Evolutionary conservation across 2,888 invertebrate genomes (phyloP).

Genomic region (Metopia argyrocephala): DNA sequence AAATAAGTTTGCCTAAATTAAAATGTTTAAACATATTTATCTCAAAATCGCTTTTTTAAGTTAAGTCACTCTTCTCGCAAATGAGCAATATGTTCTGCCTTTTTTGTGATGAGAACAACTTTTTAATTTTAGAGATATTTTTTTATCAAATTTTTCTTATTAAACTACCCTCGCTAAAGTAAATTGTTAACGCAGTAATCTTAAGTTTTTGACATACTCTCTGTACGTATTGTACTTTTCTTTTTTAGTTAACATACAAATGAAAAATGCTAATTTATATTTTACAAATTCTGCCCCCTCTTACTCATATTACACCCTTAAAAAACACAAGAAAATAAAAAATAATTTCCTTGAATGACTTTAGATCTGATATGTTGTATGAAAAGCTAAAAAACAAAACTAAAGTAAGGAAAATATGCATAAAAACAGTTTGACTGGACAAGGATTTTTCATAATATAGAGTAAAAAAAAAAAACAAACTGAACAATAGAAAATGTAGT

Average conservation of each 20-base stretch:
- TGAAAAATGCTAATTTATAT: conserved; percentile 53
- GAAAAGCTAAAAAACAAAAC: neutral
- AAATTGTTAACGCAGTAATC: too few relatives aligned
- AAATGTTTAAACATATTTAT: too few relatives aligned
- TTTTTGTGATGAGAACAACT: too few relatives aligned
- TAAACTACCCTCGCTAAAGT: too few relatives aligned
- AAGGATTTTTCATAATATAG: conserved; percentile 12
- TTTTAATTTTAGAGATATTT: too few relatives aligned
- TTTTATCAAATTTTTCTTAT: too few relatives aligned
- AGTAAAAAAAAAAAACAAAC: neutral
- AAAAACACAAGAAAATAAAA: conserved; percentile 14
- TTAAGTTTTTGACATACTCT: conserved; percentile 2
- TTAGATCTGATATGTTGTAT: neutral
- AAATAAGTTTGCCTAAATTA: too few relatives aligned
- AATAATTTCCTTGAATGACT: conserved; percentile 23
- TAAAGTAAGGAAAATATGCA: neutral
- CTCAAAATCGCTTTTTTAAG: too few relatives aligned
- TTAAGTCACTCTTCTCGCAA: too few relatives aligned
- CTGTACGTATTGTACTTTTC: neutral
- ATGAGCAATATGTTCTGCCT: too few relatives aligned
- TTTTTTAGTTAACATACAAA: conserved; percentile 2
- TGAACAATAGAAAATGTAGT: conserved; percentile 26
- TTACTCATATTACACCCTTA: neutral
- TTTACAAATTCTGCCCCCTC: neutral
- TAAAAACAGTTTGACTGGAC: neutral